Base-by-base conservation (phyloP, 1,140 invertebrate genomes). In the Goniozus legneri region DNA sequence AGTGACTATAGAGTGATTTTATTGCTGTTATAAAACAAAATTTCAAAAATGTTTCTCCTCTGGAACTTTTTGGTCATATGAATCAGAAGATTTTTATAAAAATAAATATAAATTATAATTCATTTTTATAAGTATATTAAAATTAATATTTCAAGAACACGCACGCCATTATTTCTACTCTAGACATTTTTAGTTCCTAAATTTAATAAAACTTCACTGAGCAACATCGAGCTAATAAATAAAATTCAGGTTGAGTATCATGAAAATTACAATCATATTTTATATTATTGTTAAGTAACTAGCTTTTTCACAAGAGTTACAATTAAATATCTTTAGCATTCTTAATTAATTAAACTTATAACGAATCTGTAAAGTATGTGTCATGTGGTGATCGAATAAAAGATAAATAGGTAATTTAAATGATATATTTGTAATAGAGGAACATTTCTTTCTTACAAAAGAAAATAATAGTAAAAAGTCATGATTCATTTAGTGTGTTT, bases 301-400 rank as follows among this genome's bases (percentile, higher is more conserved):
- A 75, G 67, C 68, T 72, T 73, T 73, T 73, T 64, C 65, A 72
- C 63, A 44, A 52, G 65, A 60, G 67, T 64, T 65, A 56, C 35
- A 55, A 46, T 45, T 38, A 46, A 48, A 54, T 40, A 50, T 44
- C 51, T 61, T 67, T 53, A 44, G 52, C 52, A 62, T 58, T 56
- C 60, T 58, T 56, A 54, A 54, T 50, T 52, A 57, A 56, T 50
- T 50, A 41, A 56, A 57, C 13, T 44, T 44, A 51, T 36, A 37
- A 36, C 20, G 16, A 44, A 43, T 38, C 20, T 43, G 46, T 13
- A 19, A 44, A 40, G 14, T 30, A 19, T 56, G 48, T 47, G 45
- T 61, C 38, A 52, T 56, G 36, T 50, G 50, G 58, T 50, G 54
- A 57, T 57, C 59, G 47, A 64, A 60, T 51, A 62, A 56, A 52